Evolutionary conservation across 2,113 vertebrate species (phyloP).

Genomic region (Periophthalmodon schlosseri): DNA sequence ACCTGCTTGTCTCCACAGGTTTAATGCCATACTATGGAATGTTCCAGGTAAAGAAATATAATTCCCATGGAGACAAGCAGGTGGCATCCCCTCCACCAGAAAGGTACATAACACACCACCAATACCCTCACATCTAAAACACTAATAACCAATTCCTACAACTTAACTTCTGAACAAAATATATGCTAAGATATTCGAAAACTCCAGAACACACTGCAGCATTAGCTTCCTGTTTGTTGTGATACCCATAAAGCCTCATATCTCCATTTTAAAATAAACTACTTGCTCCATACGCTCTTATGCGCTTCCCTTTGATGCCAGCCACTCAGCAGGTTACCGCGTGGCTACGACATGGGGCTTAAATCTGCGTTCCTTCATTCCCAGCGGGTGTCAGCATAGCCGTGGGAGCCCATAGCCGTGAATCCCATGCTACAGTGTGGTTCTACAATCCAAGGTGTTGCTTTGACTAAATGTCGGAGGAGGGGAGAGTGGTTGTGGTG

Average conservation of each 20-base stretch:
- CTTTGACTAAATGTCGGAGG: slow-evolving; percentile 7
- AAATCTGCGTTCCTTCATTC: slow-evolving; percentile 27
- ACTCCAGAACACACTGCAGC: neutral
- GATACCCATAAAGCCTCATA: neutral
- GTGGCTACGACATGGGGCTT: slow-evolving; percentile 8
- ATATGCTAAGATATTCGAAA: neutral
- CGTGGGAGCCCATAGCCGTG: slow-evolving; percentile 10
- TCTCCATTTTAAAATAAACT: slow-evolving; percentile 1
- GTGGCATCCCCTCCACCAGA: no score
- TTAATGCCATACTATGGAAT: no score
- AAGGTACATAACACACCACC: no score
- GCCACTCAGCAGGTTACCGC: slow-evolving; percentile 34
- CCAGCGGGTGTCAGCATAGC: slow-evolving; percentile 12
- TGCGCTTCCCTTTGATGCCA: slow-evolving; percentile 9
- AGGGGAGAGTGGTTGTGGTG: neutral
- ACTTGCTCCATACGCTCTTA: neutral
- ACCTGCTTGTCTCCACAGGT: no score
- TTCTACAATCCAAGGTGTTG: slow-evolving; percentile 7
- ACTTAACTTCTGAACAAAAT: neutral
- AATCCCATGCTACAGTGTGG: slow-evolving; percentile 10
- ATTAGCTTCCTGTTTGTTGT: neutral
- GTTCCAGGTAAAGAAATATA: no score
- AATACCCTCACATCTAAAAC: no score
- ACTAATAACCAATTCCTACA: neutral
- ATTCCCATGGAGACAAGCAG: no score